Conservation (phyloP, 2,888 invertebrate genomes). For the Syrista parreyssii region DNA sequence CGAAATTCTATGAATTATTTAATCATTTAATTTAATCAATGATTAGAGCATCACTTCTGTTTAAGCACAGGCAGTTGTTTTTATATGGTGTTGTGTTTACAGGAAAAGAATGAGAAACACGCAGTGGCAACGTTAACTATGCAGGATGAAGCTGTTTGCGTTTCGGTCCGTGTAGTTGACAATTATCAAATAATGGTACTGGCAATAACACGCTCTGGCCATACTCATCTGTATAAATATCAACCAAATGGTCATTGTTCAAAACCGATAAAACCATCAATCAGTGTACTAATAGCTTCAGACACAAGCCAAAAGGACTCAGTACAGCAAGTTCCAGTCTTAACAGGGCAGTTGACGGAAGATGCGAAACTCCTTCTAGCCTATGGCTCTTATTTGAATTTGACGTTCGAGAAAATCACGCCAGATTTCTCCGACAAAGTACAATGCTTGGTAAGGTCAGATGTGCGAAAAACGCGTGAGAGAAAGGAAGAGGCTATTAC, state of each 20-base stretch:
- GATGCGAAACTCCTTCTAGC: slow-evolving; percentile 53
- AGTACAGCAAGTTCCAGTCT: slow-evolving; percentile 70
- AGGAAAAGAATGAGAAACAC: slow-evolving; percentile 66
- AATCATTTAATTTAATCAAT: background rate
- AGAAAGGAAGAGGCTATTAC: slow-evolving; percentile 57
- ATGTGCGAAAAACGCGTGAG: slow-evolving; percentile 56
- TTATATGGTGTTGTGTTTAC: slow-evolving; percentile 6
- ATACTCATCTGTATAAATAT: slow-evolving; percentile 82
- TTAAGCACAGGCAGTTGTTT: background rate
- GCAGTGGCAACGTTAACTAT: slow-evolving; percentile 73
- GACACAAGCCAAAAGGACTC: slow-evolving; percentile 67
- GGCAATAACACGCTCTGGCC: slow-evolving; percentile 80
- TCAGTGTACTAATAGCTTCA: slow-evolving; percentile 72
- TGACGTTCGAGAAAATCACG: slow-evolving; percentile 54
- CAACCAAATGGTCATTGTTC: slow-evolving; percentile 77
- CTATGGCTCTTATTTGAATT: slow-evolving; percentile 49
- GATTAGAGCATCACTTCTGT: background rate
- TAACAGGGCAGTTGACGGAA: slow-evolving; percentile 60
- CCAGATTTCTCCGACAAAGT: slow-evolving; percentile 65
- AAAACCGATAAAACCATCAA: slow-evolving; percentile 75
- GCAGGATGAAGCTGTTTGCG: slow-evolving; percentile 75
- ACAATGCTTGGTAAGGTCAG: slow-evolving; percentile 67
- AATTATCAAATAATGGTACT: slow-evolving; percentile 68
- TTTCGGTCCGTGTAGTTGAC: slow-evolving; percentile 68
- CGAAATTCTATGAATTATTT: slow-evolving; percentile 1